These are phyloP conservation scores for Catostomus latipinnis DNA, from an alignment of 2,797 vertebrate species.

Conservation along the genomic window DNA sequence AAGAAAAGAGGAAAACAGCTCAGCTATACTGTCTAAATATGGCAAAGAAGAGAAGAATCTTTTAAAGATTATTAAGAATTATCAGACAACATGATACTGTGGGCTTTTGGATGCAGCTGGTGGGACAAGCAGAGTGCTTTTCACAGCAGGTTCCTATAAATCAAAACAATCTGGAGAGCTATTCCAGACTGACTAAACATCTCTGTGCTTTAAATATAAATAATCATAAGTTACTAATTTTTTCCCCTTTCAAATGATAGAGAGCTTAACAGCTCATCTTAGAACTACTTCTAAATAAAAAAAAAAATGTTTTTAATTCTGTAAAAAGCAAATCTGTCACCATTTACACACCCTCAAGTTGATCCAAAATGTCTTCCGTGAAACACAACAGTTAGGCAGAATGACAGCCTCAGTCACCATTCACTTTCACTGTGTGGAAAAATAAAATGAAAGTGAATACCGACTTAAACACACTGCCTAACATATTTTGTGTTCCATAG, in stretches of 20 bases:
- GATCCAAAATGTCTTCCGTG: no score
- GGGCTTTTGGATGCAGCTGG: slow-evolving; percentile 62
- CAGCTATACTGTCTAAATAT: slow-evolving; percentile 11
- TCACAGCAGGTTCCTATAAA: slow-evolving; percentile 62
- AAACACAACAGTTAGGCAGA: no score
- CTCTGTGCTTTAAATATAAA: slow-evolving; percentile 50
- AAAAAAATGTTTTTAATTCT: no score
- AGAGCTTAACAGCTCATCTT: neutral
- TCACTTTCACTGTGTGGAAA: no score
- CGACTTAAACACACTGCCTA: no score
- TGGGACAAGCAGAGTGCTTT: slow-evolving; percentile 47
- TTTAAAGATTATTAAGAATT: slow-evolving; percentile 59
- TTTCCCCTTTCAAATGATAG: slow-evolving; percentile 31
- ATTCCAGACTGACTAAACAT: slow-evolving; percentile 51
- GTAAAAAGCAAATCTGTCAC: no score
- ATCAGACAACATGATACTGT: slow-evolving; percentile 63
- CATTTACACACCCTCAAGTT: no score
- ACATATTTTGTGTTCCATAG: no score
- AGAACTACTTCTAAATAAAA: neutral
- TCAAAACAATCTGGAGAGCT: slow-evolving; percentile 57
- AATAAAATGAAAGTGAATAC: no score
- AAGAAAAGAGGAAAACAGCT: slow-evolving; percentile 14
- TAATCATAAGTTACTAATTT: slow-evolving; percentile 42
- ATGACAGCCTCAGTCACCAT: no score
- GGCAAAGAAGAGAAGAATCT: slow-evolving; percentile 48